Evolutionary conservation across 2,797 vertebrate species (phyloP), one percentile per base, ranked within the genome.

Genomic region (Micromesistius poutassou): DNA sequence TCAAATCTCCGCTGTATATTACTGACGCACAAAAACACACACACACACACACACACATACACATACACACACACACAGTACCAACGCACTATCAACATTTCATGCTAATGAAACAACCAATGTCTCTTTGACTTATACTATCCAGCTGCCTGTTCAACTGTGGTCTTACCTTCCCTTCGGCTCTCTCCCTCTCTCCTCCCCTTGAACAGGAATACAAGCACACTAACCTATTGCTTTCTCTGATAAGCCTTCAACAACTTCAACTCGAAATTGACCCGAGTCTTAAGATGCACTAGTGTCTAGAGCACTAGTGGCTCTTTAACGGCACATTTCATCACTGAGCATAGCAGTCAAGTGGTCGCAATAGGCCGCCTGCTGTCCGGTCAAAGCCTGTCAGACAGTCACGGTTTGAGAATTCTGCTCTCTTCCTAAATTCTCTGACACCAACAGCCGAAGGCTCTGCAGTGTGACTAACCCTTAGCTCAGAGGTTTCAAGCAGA

Each of bases 21-120:
- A 78, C 9, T 28, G 28, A 70, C 28, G 40, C 42, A 72, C 8
- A 33, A 3, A 3, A 12, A 71, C 62, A 5, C 31, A 70, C 31
- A 38, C 75, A 70, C 75, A 28, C 55, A 70, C 55, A 38, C 31
- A 42, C 62, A 42, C 35, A 72, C 76, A 76, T 55, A 76, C 66
- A 70, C 75, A 35, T 6, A 35, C 33, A 35, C 33, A 68, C 55
- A 35, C 50, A 31, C 42, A 66, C 74, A 75, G 33, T 28, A 62
- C 38, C 6, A 7, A 62, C 14, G 14, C 50, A n/a, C n/a, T n/a
- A n/a, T n/a, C n/a, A n/a, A n/a, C n/a, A n/a, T n/a, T n/a, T n/a
- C n/a, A n/a, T n/a, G n/a, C n/a, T n/a, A n/a, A n/a, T n/a, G n/a
- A n/a, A n/a, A n/a, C n/a, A n/a, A n/a, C n/a, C n/a, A n/a, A n/a